phyloP scores from a whole-genome alignment of 2,113 vertebrate species.

The Xenus cinereus region DNA sequence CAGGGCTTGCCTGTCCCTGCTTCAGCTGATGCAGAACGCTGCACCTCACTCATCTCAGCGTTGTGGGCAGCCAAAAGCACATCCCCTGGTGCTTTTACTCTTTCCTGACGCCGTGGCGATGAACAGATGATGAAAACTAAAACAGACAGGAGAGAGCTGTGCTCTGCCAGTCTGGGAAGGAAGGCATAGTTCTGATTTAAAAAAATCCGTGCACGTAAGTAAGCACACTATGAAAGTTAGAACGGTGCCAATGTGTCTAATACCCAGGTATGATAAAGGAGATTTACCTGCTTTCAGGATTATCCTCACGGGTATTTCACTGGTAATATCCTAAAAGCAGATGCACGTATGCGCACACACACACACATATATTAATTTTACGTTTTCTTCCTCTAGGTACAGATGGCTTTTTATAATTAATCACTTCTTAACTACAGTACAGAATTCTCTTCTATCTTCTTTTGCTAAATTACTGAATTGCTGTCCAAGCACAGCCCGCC shows the following conservation, averaged over 20 bases:
- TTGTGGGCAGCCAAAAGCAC: neutral
- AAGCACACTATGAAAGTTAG: neutral
- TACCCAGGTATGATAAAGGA: neutral
- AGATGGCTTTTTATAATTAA: neutral
- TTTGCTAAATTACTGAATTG: neutral
- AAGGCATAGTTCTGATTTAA: neutral
- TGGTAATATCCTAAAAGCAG: neutral
- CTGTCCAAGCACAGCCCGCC: neutral
- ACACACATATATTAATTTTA: neutral
- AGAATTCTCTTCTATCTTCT: neutral
- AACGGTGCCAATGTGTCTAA: rapidly evolving
- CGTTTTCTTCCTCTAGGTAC: neutral
- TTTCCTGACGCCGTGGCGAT: neutral
- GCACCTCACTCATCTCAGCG: neutral
- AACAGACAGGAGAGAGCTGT: neutral
- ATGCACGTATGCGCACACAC: neutral
- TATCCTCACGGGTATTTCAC: neutral
- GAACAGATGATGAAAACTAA: neutral
- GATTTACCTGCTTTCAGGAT: neutral
- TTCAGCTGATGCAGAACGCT: neutral
- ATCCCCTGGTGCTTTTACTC: neutral
- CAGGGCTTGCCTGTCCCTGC: neutral
- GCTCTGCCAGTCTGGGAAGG: neutral
- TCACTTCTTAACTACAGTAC: neutral
- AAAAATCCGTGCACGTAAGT: neutral